Evolutionary conservation across 2,113 vertebrate genomes (phyloP).

Genomic region (Bufo bufo): DNA sequence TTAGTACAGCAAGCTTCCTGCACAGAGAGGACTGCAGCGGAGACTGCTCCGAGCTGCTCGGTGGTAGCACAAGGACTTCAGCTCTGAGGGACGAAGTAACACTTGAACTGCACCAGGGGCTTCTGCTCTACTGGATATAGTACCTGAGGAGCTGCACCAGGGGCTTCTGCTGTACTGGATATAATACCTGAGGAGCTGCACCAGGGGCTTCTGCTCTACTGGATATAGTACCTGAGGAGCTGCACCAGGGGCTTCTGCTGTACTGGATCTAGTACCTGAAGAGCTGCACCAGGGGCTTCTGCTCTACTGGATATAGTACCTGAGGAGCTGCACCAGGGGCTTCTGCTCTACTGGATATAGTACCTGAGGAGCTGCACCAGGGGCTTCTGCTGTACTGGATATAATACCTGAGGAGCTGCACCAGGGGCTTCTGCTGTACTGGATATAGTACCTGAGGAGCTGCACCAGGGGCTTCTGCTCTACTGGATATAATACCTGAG

Average conservation of each 20-base stretch:
- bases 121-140: not conserved
- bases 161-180: not conserved
- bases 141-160: not conserved
- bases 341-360: not conserved
- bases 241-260: not conserved
- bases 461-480: not conserved
- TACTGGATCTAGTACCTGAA: not conserved
- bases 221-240: not conserved
- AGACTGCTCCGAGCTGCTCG: not conserved
- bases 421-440: too few relatives aligned
- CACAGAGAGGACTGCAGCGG: constrained; percentile 8
- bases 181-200: not conserved
- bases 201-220: not conserved
- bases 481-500: too few relatives aligned
- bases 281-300: not conserved
- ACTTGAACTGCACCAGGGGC: not conserved
- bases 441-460: not conserved
- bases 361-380: too few relatives aligned
- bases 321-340: not conserved
- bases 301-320: not conserved
- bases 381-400: not conserved
- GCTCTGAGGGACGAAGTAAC: not conserved
- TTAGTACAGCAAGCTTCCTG: constrained; percentile 45
- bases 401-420: too few relatives aligned
- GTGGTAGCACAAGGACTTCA: not conserved